These are phyloP conservation scores for Eublepharis macularius DNA, from an alignment of 2,113 vertebrate genomes.

Conservation along the genomic window DNA sequence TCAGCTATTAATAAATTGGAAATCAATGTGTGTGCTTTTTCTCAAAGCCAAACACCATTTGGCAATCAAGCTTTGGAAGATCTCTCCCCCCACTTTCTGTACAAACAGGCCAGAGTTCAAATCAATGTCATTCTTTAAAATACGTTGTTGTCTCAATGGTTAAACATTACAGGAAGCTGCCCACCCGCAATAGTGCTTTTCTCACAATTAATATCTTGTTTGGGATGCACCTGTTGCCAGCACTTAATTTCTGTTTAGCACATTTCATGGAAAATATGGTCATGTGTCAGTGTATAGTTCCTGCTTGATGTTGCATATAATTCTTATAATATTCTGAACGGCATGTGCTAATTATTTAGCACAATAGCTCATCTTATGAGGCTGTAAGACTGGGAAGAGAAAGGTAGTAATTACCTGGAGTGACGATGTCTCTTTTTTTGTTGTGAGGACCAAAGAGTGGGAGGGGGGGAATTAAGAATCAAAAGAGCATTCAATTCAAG, in stretches of 20 bases:
- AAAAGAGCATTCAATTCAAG: slow-evolving; percentile 60
- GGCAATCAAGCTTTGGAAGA: slow-evolving; percentile 62
- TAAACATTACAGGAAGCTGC: slow-evolving; percentile 49
- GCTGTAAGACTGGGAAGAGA: slow-evolving; percentile 74
- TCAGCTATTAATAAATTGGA: slow-evolving; percentile 68
- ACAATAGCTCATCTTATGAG: slow-evolving; percentile 82
- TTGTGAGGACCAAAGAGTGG: slow-evolving; percentile 71
- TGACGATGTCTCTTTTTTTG: slow-evolving; percentile 74
- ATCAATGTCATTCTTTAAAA: slow-evolving; percentile 62
- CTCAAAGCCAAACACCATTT: slow-evolving; percentile 54
- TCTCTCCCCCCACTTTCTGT: slow-evolving; percentile 8
- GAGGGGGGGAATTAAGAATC: slow-evolving; percentile 52
- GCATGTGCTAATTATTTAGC: slow-evolving; percentile 86
- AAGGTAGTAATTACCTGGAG: slow-evolving; percentile 80
- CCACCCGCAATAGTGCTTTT: neutral
- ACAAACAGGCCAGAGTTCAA: slow-evolving; percentile 70
- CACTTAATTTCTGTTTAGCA: slow-evolving; percentile 72
- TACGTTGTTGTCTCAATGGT: slow-evolving; percentile 55
- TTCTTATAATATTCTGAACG: slow-evolving; percentile 81
- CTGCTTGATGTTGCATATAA: slow-evolving; percentile 85
- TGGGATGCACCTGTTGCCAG: slow-evolving; percentile 76
- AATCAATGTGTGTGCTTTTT: slow-evolving; percentile 49
- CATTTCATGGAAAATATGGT: slow-evolving; percentile 65
- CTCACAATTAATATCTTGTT: slow-evolving; percentile 71
- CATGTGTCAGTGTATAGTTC: slow-evolving; percentile 75